Percentiles rank a stretch among this genome's conserved stretches.
These are phyloP conservation scores for Penaeus vannamei DNA, from an alignment of 1,140 invertebrate genomes.

Conservation along the genomic window DNA sequence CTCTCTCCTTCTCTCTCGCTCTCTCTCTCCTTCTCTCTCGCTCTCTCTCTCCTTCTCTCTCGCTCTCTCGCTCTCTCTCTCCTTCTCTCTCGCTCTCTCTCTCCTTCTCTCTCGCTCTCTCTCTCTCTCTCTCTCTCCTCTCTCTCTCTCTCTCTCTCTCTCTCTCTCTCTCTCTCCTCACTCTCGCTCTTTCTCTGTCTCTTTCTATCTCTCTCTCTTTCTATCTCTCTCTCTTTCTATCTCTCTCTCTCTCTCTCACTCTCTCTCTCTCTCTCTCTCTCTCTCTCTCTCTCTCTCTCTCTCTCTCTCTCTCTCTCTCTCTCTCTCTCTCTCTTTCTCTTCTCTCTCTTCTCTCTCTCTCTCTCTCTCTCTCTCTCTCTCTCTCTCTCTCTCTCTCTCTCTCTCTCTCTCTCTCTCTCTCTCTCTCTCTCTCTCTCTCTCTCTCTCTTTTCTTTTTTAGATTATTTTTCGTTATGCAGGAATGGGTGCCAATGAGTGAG, in stretches of 20 bases:
- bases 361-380: not conserved
- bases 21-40: no score
- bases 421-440: slow-evolving; percentile 41
- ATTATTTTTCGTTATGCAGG: not conserved
- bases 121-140: no score
- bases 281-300: slow-evolving; percentile 6
- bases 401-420: slow-evolving; percentile 36
- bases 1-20: no score
- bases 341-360: not conserved
- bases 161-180: slow-evolving; percentile 3
- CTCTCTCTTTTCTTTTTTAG: slow-evolving; percentile 13
- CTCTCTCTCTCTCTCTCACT: not conserved
- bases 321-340: not conserved
- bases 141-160: no score
- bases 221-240: not conserved
- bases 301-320: not conserved
- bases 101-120: no score
- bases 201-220: not conserved
- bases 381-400: not conserved
- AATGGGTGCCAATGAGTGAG: no score
- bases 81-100: no score
- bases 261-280: slow-evolving; percentile 36
- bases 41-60: no score
- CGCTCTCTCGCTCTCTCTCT: no score
- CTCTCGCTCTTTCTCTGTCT: not conserved